Evolutionary conservation across 2,113 vertebrate genomes (phyloP).

Genomic region (Eulemur macaco): DNA sequence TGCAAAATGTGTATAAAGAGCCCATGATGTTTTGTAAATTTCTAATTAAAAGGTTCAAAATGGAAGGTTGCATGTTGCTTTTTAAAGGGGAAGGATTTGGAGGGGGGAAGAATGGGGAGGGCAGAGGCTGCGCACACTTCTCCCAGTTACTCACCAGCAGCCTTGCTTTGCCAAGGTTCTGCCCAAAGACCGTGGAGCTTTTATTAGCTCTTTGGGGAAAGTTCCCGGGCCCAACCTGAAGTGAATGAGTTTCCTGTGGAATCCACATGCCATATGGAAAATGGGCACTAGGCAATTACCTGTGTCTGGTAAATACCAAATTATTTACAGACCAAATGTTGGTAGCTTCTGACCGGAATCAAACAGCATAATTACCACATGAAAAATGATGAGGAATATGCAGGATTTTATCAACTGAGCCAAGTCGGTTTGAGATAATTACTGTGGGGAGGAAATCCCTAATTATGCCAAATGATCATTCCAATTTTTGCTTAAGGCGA

Average conservation of each 20-base stretch:
- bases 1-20: constrained; percentile 27
- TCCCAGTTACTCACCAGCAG: constrained; percentile 20
- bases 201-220: constrained; percentile 53
- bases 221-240: constrained; percentile 19
- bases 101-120: not conserved
- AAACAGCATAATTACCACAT: not conserved
- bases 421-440: not conserved
- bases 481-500: too few species aligned
- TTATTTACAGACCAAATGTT: constrained; percentile 35
- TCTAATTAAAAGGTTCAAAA: constrained; percentile 69
- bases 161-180: not conserved
- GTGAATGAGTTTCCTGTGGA: constrained; percentile 55
- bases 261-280: constrained; percentile 50
- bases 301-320: constrained; percentile 24
- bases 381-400: not conserved
- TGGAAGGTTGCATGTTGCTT: not conserved
- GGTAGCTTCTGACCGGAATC: constrained; percentile 3
- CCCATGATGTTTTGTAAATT: constrained; percentile 53
- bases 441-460: too few species aligned
- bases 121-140: not conserved
- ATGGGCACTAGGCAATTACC: constrained; percentile 69
- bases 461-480: too few species aligned
- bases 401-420: not conserved
- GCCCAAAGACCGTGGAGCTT: constrained; percentile 47
- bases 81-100: not conserved